Evolutionary conservation across 1,140 invertebrate species (phyloP).

Genomic region (Pygmarrhopalites habei): DNA sequence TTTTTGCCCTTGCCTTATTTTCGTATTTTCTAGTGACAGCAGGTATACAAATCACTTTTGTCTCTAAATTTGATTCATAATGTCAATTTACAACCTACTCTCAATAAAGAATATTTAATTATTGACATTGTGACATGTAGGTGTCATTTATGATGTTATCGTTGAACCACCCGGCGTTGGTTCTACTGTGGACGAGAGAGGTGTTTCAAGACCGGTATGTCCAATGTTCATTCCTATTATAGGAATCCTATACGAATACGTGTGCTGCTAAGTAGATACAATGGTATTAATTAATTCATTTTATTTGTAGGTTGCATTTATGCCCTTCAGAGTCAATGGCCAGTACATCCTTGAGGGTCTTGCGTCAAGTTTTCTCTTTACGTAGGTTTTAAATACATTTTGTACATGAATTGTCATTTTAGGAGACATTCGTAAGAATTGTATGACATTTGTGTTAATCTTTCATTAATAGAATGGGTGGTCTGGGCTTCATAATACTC

Average conservation of each 20-base stretch:
- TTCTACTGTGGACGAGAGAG: slow-evolving; percentile 93
- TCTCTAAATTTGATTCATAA: not conserved
- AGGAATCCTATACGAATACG: not conserved
- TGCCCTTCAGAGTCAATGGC: slow-evolving; percentile 96
- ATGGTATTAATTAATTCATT: slow-evolving; percentile 6
- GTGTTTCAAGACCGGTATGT: slow-evolving; percentile 81
- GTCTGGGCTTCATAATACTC: slow-evolving; percentile 91
- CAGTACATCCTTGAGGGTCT: slow-evolving; percentile 99
- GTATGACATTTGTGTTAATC: too few relatives aligned
- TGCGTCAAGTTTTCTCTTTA: slow-evolving; percentile 93
- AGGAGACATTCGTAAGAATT: too few relatives aligned
- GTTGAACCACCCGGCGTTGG: slow-evolving; percentile 96
- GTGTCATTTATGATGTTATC: slow-evolving; percentile 97
- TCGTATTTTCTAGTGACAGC: slow-evolving; percentile 98
- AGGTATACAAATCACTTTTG: slow-evolving; percentile 56
- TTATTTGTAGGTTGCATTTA: slow-evolving; percentile 75
- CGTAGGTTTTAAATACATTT: too few relatives aligned
- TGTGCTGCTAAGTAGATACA: slow-evolving; percentile 15
- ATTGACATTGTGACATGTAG: slow-evolving; percentile 48
- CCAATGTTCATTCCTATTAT: slow-evolving; percentile 14
- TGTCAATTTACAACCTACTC: not conserved
- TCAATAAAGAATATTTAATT: not conserved
- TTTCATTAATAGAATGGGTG: too few relatives aligned
- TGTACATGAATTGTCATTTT: too few relatives aligned
- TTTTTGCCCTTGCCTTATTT: slow-evolving; percentile 79